These are phyloP conservation scores for Albula goreensis DNA, from an alignment of 2,113 vertebrate species.

Conservation along the genomic window DNA sequence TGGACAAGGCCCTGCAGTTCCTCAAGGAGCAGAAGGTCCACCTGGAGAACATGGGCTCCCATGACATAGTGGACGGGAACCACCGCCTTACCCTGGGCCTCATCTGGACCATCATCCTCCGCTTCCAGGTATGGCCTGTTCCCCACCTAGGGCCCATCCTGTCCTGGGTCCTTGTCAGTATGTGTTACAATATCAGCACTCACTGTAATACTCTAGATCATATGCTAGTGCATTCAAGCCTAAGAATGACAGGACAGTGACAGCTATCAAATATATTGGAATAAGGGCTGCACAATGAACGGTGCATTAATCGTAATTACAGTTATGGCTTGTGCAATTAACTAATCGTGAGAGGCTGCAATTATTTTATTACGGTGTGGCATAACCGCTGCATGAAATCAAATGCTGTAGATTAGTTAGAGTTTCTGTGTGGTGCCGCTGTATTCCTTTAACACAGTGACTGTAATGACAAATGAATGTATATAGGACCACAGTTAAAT, in stretches of 20 bases:
- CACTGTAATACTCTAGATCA: background rate
- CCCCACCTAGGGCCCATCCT: background rate
- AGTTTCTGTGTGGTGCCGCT: too few relatives aligned
- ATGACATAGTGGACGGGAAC: slow-evolving; percentile 96
- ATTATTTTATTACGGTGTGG: too few relatives aligned
- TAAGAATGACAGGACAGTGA: background rate
- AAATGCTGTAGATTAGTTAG: too few relatives aligned
- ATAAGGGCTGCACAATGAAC: too few relatives aligned
- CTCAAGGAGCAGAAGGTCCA: slow-evolving; percentile 94
- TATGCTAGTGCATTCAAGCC: background rate
- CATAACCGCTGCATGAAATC: too few relatives aligned
- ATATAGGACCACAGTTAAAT: too few relatives aligned
- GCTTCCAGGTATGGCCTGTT: slow-evolving; percentile 82
- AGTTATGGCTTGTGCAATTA: too few relatives aligned
- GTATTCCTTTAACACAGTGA: too few relatives aligned
- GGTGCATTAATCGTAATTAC: too few relatives aligned
- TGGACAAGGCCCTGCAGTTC: slow-evolving; percentile 96
- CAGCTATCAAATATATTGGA: background rate
- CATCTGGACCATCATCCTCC: slow-evolving; percentile 96
- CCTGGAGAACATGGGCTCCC: slow-evolving; percentile 96
- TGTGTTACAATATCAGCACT: background rate
- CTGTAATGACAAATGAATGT: too few relatives aligned
- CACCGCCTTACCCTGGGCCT: slow-evolving; percentile 92
- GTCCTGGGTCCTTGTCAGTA: background rate
- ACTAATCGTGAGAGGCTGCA: too few relatives aligned